Conservation (phyloP, 92 coral and sea anemone genomes). For the Nematostella vectensis region DNA sequence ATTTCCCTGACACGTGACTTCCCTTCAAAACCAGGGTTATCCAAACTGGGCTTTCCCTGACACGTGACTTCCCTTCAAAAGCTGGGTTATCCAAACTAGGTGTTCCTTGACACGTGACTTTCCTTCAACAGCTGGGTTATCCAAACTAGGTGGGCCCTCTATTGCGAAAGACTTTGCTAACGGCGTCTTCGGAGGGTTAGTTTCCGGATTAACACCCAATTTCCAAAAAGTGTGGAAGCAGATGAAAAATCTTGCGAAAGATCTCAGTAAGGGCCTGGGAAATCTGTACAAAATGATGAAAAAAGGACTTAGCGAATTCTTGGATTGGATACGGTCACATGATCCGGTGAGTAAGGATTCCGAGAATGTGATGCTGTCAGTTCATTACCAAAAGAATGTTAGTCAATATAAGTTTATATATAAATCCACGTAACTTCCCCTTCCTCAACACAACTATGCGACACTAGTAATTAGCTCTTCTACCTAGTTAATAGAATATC, state of each 20-base stretch:
- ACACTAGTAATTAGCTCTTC: no score
- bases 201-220: neutral
- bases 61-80: no score
- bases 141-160: neutral
- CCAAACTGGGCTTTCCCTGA: no score
- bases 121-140: neutral
- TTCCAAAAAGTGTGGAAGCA: neutral
- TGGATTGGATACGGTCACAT: constrained; percentile 12
- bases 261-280: neutral
- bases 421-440: no score
- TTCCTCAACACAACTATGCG: no score
- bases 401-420: no score
- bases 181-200: neutral
- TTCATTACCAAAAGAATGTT: no score
- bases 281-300: neutral
- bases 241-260: neutral
- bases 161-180: neutral
- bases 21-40: no score
- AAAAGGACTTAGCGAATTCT: constrained; percentile 1
- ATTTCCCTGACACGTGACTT: no score
- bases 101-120: no score
- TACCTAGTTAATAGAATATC: no score
- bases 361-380: neutral
- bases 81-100: no score
- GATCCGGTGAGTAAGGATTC: constrained; percentile 15